A percentile compares a stretch with the other conserved stretches of the same genome.
Conservation (phyloP, 2,888 invertebrate genomes). For the Cheilosia soror region DNA sequence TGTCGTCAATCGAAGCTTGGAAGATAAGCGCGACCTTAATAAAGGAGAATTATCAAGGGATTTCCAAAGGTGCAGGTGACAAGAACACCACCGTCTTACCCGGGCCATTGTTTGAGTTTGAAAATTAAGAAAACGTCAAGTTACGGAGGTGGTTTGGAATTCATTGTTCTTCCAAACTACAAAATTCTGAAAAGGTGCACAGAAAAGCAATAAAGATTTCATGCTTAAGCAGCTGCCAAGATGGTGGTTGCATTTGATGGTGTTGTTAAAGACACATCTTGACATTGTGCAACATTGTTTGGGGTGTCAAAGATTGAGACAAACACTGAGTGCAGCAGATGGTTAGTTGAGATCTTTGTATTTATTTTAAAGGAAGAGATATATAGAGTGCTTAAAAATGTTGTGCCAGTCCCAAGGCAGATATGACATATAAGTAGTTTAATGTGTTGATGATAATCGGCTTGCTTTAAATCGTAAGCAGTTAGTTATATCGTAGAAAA, state of each 20-base stretch:
- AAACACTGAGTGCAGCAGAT: slow-evolving; percentile 6
- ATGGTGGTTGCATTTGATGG: slow-evolving; percentile 43
- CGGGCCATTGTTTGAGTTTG: slow-evolving; percentile 16
- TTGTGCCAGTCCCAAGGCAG: too few relatives aligned
- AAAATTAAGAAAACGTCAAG: not conserved
- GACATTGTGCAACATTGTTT: slow-evolving; percentile 39
- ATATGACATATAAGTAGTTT: too few relatives aligned
- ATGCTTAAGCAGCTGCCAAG: slow-evolving; percentile 19
- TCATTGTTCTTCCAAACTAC: slow-evolving; percentile 2
- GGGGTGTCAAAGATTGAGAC: slow-evolving; percentile 38
- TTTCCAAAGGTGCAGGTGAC: too few relatives aligned
- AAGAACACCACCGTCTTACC: not conserved
- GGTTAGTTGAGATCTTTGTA: not conserved
- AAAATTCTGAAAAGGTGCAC: slow-evolving; percentile 21
- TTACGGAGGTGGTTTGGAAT: not conserved
- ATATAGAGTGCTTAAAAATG: too few relatives aligned
- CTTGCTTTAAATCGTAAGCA: too few relatives aligned
- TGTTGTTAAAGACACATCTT: slow-evolving; percentile 44
- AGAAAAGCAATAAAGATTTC: slow-evolving; percentile 41
- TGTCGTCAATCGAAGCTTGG: slow-evolving; percentile 37
- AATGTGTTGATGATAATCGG: too few relatives aligned
- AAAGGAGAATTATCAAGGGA: slow-evolving; percentile 16
- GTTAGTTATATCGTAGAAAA: too few relatives aligned
- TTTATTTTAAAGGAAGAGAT: too few relatives aligned
- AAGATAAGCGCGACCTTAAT: slow-evolving; percentile 59